Percentiles rank a stretch among this genome's conserved stretches.
Evolutionary conservation across 1,140 invertebrate species (phyloP).

Genomic region (Uloborus diversus): DNA sequence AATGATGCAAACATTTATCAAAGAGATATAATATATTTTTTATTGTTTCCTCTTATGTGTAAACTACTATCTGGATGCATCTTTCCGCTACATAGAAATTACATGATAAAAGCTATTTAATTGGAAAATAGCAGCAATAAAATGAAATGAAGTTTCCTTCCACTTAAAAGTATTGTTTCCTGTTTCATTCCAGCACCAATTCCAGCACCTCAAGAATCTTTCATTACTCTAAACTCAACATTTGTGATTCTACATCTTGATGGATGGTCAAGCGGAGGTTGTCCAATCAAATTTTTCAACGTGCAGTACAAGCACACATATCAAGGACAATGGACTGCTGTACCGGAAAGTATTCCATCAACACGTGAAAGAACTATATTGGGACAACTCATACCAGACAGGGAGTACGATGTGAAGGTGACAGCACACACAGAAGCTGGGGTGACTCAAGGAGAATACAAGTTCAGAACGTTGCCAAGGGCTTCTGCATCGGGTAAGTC

Average conservation of each 20-base stretch:
- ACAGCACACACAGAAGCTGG: conserved; percentile 57
- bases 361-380: conserved; percentile 1
- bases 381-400: conserved; percentile 34
- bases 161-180: no score
- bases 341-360: conserved; percentile 63
- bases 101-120: no score
- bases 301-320: conserved; percentile 74
- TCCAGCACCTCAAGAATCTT: conserved; percentile 56
- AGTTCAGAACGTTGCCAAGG: conserved; percentile 35
- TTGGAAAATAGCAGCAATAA: no score
- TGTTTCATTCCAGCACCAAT: conserved; percentile 58
- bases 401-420: conserved; percentile 54
- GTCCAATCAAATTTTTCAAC: conserved; percentile 70
- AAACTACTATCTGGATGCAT: no score
- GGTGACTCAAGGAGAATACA: conserved; percentile 52
- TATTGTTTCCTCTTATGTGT: no score
- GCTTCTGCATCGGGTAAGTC: conserved; percentile 7
- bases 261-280: conserved; percentile 73
- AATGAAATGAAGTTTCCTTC: no score
- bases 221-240: conserved; percentile 65
- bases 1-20: no score
- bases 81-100: no score
- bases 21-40: no score
- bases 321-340: conserved; percentile 85
- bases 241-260: conserved; percentile 67